Evolutionary conservation across 2,113 vertebrate species (phyloP).

Genomic region (Hemiprocne comata): DNA sequence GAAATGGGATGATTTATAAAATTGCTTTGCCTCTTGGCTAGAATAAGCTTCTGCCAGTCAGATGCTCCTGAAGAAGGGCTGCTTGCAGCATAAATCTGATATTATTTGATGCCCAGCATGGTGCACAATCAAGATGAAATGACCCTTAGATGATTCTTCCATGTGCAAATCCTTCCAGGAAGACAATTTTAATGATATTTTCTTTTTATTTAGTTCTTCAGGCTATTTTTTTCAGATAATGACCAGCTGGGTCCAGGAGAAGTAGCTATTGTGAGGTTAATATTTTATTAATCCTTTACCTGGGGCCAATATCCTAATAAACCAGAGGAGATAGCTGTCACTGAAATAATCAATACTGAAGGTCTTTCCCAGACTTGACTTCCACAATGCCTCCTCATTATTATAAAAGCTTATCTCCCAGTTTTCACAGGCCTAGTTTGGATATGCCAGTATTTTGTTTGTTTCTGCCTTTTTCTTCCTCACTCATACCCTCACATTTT

Average conservation of each 20-base stretch:
- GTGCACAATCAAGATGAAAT: constrained; percentile 5
- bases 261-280: not conserved
- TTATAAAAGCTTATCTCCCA: not conserved
- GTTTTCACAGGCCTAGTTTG: not conserved
- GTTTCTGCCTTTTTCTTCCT: not conserved
- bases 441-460: not conserved
- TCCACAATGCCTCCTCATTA: not conserved
- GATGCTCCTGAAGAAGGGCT: constrained; percentile 17
- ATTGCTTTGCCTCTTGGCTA: not conserved
- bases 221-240: not conserved
- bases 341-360: not conserved
- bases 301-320: not conserved
- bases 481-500: not conserved
- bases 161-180: not conserved
- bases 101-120: not conserved
- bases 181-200: constrained; percentile 10
- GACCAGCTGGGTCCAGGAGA: not conserved
- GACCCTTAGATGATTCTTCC: not conserved
- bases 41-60: constrained; percentile 23
- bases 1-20: not conserved
- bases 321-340: not conserved
- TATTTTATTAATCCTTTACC: constrained; percentile 14
- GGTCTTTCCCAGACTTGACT: not conserved
- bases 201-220: not conserved
- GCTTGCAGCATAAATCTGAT: not conserved